Evolutionary conservation across 2,888 invertebrate genomes (phyloP), one percentile per base, ranked within the genome.

Genomic region (Noctua comes): DNA sequence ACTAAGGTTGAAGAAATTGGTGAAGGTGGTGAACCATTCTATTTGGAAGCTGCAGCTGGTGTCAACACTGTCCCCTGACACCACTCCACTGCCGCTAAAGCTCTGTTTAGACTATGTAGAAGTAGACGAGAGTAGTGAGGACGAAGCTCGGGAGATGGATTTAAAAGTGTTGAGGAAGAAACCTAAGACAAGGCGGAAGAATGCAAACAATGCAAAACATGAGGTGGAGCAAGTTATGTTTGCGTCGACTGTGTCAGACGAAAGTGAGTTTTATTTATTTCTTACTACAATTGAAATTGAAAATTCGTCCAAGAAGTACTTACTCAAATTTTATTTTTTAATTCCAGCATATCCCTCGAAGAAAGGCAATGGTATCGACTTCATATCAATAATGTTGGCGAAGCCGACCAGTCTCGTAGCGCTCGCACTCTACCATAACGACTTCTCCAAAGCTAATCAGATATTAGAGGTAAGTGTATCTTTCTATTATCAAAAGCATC

Each of bases 391-490:
- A 73, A 98, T 99, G 98, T 92, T 99, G 74, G 97, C 98, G 16
- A 97, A 98, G 51, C 98, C 98, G 0, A 98, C 98, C 86, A 98
- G 98, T 85, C 95, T 99, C 68, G 97, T 98, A n/a, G 97, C 98
- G 62, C 97, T 98, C 92, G 98, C 98, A 66, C 95, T 99, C 65
- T 98, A 98, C 89, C 97, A 97, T 81, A 97, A 97, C 78, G 98
- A 98, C 91, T 98, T 98, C 86, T 97, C 97, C 11, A 98, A 98
- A 94, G 98, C 98, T 0, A 97, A 98, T 89, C 97, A 98, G 95
- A 98, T 99, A 81, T 97, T 98, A 88, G 97, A 98, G 98, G 99
- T 98, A 96, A 97, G 95, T 91, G 51, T 36, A 16, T 21, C 8
- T 43, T 18, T 54, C 2, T 16, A 65, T 43, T 68, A 69, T 11